Percentiles rank a stretch among this genome's conserved stretches.
phyloP scores from a whole-genome alignment of 2,888 invertebrate species.

The Hermodice carunculata region DNA sequence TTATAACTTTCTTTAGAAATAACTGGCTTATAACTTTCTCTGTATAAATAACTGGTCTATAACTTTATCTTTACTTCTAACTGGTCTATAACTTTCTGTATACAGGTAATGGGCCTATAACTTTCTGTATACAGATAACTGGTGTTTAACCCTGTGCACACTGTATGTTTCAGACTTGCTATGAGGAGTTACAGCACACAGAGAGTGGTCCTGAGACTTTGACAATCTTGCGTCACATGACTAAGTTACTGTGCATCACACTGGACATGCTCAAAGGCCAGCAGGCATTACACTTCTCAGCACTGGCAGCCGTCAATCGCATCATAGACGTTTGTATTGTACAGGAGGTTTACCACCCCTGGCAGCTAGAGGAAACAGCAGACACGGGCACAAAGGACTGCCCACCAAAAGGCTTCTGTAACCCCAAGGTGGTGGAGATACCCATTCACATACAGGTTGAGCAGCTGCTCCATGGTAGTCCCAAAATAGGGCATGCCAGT shows the following conservation, averaged over 20 bases:
- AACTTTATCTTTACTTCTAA: too few relatives aligned
- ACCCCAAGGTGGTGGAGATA: not conserved
- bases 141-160: not conserved
- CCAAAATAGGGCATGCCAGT: not conserved
- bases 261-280: slow-evolving; percentile 73
- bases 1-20: too few relatives aligned
- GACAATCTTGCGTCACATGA: slow-evolving; percentile 70
- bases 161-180: slow-evolving; percentile 33
- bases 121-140: not conserved
- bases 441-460: slow-evolving; percentile 15
- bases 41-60: too few relatives aligned
- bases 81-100: too few relatives aligned
- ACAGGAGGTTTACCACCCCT: slow-evolving; percentile 67
- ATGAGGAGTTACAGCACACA: slow-evolving; percentile 33
- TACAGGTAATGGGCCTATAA: too few relatives aligned
- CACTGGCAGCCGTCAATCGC: slow-evolving; percentile 74
- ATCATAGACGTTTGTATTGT: slow-evolving; percentile 73
- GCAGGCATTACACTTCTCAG: slow-evolving; percentile 72
- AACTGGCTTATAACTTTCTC: too few relatives aligned
- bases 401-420: not conserved
- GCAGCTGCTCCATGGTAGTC: slow-evolving; percentile 15
- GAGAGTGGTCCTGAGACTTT: slow-evolving; percentile 46
- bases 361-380: slow-evolving; percentile 26
- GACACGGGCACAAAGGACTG: not conserved
- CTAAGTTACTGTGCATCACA: slow-evolving; percentile 73